Conservation (phyloP, 2,113 vertebrate species). For the Baryphthengus martii region DNA sequence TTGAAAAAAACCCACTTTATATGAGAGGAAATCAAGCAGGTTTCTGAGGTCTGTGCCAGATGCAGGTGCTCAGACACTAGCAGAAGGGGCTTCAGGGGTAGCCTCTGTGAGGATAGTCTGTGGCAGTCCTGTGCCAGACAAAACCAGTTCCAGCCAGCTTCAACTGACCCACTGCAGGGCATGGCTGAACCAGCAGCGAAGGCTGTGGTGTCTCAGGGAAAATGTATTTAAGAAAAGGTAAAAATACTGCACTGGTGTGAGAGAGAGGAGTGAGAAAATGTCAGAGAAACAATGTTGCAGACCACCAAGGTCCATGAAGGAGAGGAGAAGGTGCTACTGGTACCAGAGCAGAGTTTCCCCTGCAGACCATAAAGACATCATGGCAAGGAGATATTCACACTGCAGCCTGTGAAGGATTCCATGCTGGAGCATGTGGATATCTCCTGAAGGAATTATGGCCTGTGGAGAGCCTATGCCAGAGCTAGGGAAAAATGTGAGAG, state of each 20-base stretch:
- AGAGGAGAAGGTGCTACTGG: background rate
- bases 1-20: background rate
- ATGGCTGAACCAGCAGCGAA: fast-evolving
- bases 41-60: background rate
- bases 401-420: background rate
- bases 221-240: background rate
- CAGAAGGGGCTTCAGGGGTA: fast-evolving
- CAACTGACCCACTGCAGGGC: fast-evolving
- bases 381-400: background rate
- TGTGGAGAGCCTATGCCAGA: fast-evolving
- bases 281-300: background rate
- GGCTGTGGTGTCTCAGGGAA: background rate
- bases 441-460: background rate
- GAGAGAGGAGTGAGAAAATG: background rate
- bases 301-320: background rate
- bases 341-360: fast-evolving
- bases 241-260: background rate
- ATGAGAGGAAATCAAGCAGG: background rate
- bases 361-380: fast-evolving
- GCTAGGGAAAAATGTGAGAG: background rate
- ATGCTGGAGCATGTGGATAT: background rate
- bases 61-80: fast-evolving
- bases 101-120: background rate
- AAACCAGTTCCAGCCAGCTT: background rate
- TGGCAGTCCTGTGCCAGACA: fast-evolving